Evolutionary conservation across 2,888 invertebrate species (phyloP).

Genomic region (Amblyjoppa fuscipennis): DNA sequence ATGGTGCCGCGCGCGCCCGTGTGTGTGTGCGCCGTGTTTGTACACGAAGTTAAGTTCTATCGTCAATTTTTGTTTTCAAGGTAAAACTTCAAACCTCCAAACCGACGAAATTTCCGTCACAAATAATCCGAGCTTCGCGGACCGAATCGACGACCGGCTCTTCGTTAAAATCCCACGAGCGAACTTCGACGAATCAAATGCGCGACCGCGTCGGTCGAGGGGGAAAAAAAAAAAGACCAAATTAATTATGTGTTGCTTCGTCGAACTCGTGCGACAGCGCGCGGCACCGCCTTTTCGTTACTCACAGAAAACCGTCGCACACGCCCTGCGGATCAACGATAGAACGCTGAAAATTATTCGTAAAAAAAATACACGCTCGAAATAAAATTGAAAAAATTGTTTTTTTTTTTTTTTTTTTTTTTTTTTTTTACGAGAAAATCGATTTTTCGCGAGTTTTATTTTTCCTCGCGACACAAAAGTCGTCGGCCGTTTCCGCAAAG

Average conservation of each 20-base stretch:
- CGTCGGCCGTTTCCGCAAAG: too few species aligned
- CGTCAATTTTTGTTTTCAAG: slow-evolving; percentile 22
- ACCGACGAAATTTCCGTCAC: not conserved
- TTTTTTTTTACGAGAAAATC: not conserved
- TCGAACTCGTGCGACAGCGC: slow-evolving; percentile 69
- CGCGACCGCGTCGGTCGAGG: too few species aligned
- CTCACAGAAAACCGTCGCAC: slow-evolving; percentile 72
- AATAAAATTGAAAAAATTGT: slow-evolving; percentile 20
- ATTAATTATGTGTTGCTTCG: slow-evolving; percentile 17
- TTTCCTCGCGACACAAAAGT: too few species aligned
- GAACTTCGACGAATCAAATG: too few species aligned
- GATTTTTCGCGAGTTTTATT: too few species aligned
- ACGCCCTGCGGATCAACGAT: slow-evolving; percentile 71
- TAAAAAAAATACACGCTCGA: not conserved
- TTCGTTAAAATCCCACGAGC: too few species aligned
- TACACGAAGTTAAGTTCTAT: slow-evolving; percentile 5
- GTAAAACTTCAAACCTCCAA: slow-evolving; percentile 12
- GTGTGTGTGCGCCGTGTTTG: too few species aligned
- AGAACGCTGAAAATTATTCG: slow-evolving; percentile 35
- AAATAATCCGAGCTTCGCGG: too few species aligned
- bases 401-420: slow-evolving; percentile 41
- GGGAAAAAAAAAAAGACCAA: slow-evolving; percentile 22
- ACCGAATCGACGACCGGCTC: too few species aligned
- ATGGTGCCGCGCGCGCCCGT: too few species aligned
- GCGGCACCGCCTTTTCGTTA: slow-evolving; percentile 83